Conservation (phyloP, 1,140 invertebrate genomes). For the Zelostemma sp. region DNA sequence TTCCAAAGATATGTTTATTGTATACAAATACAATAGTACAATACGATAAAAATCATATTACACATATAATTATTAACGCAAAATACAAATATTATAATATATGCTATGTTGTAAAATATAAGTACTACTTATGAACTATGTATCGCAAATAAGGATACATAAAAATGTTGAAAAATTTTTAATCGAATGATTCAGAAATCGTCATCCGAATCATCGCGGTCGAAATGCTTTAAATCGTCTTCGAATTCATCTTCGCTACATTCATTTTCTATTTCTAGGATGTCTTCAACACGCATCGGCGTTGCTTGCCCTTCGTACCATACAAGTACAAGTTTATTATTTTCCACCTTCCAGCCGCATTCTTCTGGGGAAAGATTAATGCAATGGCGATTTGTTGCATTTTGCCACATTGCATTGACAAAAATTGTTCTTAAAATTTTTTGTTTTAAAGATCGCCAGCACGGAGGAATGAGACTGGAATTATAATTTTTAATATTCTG, state of each 20-base stretch:
- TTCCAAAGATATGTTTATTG: no score
- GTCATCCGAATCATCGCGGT: no score
- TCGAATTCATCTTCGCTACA: neutral
- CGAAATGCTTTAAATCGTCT: neutral
- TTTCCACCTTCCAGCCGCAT: neutral
- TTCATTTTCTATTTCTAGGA: neutral
- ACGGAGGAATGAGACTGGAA: slow-evolving; percentile 22
- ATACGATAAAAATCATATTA: no score
- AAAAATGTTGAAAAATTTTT: no score
- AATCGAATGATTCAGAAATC: no score
- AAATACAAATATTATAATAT: no score
- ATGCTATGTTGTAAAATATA: no score
- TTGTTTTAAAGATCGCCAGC: slow-evolving; percentile 16
- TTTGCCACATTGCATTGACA: slow-evolving; percentile 23
- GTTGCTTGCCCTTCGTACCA: neutral
- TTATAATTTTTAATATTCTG: slow-evolving; percentile 25
- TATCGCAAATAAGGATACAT: no score
- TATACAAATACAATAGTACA: no score
- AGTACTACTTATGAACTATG: no score
- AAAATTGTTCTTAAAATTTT: slow-evolving; percentile 30
- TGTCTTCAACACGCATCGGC: neutral
- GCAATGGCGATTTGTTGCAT: slow-evolving; percentile 16
- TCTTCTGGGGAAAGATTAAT: slow-evolving; percentile 3
- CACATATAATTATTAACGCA: no score
- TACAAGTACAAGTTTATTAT: neutral